A percentile compares a stretch with the other conserved stretches of the same genome.
These are phyloP conservation scores for Meloidogyne floridensis DNA, from an alignment of 1,140 invertebrate species.

Conservation along the genomic window DNA sequence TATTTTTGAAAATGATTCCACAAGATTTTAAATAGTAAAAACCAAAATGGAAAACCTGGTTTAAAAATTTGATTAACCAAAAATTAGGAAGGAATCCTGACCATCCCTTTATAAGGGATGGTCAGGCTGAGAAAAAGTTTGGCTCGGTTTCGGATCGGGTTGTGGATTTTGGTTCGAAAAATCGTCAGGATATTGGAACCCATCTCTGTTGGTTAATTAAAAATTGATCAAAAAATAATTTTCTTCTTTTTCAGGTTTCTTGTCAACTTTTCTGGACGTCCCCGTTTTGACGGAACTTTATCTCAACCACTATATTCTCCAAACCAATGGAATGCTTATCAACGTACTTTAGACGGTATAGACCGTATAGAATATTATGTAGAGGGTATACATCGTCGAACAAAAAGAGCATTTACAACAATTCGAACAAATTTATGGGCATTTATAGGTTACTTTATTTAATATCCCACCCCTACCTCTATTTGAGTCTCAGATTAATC, in stretches of 20 bases:
- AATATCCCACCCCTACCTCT: no score
- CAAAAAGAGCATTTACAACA: constrained; percentile 3
- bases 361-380: constrained; percentile 11
- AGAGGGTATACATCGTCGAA: constrained; percentile 11
- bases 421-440: background rate
- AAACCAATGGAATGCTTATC: constrained; percentile 25
- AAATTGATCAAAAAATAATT: background rate
- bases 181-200: no score
- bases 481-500: no score
- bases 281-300: constrained; percentile 16
- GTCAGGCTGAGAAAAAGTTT: no score
- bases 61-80: no score
- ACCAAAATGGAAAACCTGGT: no score
- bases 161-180: background rate
- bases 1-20: no score
- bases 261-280: constrained; percentile 24
- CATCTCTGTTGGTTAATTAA: no score
- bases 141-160: no score
- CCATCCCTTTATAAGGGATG: no score
- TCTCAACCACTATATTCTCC: constrained; percentile 21
- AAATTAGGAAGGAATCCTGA: no score
- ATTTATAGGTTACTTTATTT: background rate
- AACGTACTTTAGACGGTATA: background rate
- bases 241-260: background rate
- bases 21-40: no score